A percentile compares a stretch with the other conserved stretches of the same genome.
These are phyloP conservation scores for Gobiocypris rarus DNA, from an alignment of 2,113 vertebrate genomes.

Conservation along the genomic window DNA sequence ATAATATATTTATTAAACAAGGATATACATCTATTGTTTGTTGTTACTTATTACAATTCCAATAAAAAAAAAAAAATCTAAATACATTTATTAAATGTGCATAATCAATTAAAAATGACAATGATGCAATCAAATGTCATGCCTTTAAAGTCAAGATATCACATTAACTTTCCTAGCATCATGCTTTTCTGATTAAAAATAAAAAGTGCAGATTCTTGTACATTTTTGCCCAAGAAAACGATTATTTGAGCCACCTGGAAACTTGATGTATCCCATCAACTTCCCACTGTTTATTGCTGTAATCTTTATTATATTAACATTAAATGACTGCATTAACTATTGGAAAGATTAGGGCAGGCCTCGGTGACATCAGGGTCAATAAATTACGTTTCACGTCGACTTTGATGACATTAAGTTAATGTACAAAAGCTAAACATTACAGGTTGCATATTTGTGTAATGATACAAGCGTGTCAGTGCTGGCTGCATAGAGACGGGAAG, in stretches of 20 bases:
- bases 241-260: neutral
- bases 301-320: neutral
- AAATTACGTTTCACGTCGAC: neutral
- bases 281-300: neutral
- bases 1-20: conserved; percentile 39
- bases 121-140: neutral
- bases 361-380: neutral
- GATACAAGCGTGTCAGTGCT: conserved; percentile 25
- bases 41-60: neutral
- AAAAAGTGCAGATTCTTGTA: neutral
- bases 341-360: neutral
- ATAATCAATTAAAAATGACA: conserved; percentile 32
- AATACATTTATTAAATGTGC: neutral
- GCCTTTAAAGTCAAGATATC: neutral
- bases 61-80: neutral
- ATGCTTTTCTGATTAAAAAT: neutral
- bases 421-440: neutral
- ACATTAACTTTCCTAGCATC: neutral
- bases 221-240: too few species aligned
- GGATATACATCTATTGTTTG: conserved; percentile 1
- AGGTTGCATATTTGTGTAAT: conserved; percentile 51
- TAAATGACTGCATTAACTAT: neutral
- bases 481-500: conserved; percentile 17
- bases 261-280: neutral
- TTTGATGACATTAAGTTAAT: neutral